phyloP scores from a whole-genome alignment of 1,140 invertebrate genomes.

The Drosophila sp. region DNA sequence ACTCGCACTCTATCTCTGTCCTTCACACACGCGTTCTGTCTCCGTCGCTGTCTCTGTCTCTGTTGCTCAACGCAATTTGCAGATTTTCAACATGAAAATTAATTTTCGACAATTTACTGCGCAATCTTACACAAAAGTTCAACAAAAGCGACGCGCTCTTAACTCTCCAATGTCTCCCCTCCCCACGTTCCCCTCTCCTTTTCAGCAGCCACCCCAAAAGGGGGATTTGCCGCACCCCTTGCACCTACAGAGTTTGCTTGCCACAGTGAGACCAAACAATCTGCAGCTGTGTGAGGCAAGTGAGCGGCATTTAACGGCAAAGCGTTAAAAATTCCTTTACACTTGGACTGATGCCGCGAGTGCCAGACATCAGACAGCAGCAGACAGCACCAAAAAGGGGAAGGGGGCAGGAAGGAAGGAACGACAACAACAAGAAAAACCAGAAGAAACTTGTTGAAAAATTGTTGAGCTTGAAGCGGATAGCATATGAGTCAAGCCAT shows the following conservation, averaged over 20 bases:
- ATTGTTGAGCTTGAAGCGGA: conserved; percentile 53
- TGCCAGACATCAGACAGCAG: conserved; percentile 16
- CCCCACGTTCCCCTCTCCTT: conserved; percentile 24
- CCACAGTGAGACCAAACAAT: conserved; percentile 75
- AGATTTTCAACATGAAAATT: conserved; percentile 82
- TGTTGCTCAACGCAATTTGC: conserved; percentile 64
- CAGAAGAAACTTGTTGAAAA: conserved; percentile 77
- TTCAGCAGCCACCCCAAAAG: too few species aligned
- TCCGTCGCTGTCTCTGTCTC: conserved; percentile 33
- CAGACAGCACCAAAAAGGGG: too few species aligned
- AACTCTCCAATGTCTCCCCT: conserved; percentile 26
- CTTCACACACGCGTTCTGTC: background rate
- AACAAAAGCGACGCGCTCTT: conserved; percentile 74
- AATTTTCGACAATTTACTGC: conserved; percentile 84
- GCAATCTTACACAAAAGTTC: conserved; percentile 83
- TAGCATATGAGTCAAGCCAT: conserved; percentile 39
- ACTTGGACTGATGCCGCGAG: conserved; percentile 66
- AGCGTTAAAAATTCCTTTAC: conserved; percentile 81
- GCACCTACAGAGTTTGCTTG: conserved; percentile 1
- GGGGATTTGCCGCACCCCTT: background rate
- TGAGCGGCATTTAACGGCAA: conserved; percentile 61
- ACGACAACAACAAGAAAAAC: conserved; percentile 43
- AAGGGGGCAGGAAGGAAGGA: conserved; percentile 7
- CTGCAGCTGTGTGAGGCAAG: conserved; percentile 55
- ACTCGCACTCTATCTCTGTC: conserved; percentile 23